A percentile compares a stretch with the other conserved stretches of the same genome.
Conservation (phyloP, 92 coral and sea anemone species). For the Pocillopora grandis region DNA sequence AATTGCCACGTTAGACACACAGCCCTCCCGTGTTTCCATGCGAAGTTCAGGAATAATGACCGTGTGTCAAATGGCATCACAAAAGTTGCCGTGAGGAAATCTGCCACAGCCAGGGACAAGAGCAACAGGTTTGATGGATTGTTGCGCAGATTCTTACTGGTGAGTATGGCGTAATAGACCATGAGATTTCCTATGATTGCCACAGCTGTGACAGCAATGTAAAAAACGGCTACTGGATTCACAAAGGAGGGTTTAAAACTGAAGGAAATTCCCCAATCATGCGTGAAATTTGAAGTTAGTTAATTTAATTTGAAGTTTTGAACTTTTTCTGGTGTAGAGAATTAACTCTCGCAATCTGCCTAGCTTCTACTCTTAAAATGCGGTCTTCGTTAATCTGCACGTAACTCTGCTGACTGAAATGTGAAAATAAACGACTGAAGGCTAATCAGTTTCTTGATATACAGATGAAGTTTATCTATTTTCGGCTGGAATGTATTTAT, state of each 20-base stretch:
- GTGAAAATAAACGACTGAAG: too few relatives aligned
- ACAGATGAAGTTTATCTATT: too few relatives aligned
- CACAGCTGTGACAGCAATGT: constrained; percentile 10
- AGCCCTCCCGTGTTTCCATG: constrained; percentile 67
- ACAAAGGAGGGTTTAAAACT: constrained; percentile 5
- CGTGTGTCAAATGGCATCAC: constrained; percentile 76
- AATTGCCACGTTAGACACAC: constrained; percentile 71
- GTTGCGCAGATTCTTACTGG: constrained; percentile 52
- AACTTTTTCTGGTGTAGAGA: too few relatives aligned
- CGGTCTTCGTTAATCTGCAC: too few relatives aligned
- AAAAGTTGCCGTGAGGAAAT: constrained; percentile 46
- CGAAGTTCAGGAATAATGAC: constrained; percentile 48
- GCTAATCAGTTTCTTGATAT: too few relatives aligned
- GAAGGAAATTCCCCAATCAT: neutral
- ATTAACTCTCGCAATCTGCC: too few relatives aligned
- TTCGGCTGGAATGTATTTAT: too few relatives aligned
- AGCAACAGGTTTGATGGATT: constrained; percentile 57
- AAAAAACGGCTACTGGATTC: constrained; percentile 8
- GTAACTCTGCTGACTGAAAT: too few relatives aligned
- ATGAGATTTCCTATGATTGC: constrained; percentile 55
- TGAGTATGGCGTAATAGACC: constrained; percentile 50
- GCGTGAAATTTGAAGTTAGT: too few relatives aligned
- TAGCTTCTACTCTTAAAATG: too few relatives aligned
- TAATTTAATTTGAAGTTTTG: too few relatives aligned
- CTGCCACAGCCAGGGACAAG: constrained; percentile 60